A percentile compares a stretch with the other conserved stretches of the same genome.
phyloP scores from a whole-genome alignment of 2,888 invertebrate species.

The Polietes domitor region DNA sequence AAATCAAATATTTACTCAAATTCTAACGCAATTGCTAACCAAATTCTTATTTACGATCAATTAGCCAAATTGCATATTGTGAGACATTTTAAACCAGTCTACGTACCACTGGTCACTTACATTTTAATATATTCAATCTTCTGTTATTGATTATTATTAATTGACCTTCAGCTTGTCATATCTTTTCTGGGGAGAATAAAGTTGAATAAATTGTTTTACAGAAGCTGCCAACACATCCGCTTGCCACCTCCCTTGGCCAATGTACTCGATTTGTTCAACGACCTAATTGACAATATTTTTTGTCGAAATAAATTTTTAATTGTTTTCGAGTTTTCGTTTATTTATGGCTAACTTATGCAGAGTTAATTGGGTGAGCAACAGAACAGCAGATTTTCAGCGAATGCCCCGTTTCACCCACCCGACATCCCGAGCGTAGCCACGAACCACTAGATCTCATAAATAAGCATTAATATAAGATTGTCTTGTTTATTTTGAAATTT shows the following conservation, averaged over 20 bases:
- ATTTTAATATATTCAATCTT: not conserved
- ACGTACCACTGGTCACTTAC: not conserved
- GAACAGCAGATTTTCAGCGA: not conserved
- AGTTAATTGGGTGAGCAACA: not conserved
- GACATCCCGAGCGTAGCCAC: slow-evolving; percentile 38
- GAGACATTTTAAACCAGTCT: not conserved
- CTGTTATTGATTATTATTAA: not conserved
- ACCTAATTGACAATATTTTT: slow-evolving; percentile 7
- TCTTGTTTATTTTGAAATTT: slow-evolving; percentile 24
- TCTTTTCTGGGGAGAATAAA: no score
- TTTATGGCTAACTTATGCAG: not conserved
- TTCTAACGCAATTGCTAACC: not conserved
- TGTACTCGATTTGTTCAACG: slow-evolving; percentile 43
- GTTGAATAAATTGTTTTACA: not conserved
- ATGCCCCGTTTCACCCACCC: not conserved
- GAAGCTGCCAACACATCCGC: slow-evolving; percentile 5
- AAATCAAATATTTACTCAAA: not conserved
- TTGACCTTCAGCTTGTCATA: slow-evolving; percentile 42
- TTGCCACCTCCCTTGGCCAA: not conserved
- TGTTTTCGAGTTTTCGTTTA: not conserved
- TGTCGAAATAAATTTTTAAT: not conserved
- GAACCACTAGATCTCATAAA: slow-evolving; percentile 48
- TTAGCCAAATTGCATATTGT: slow-evolving; percentile 9
- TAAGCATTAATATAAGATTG: slow-evolving; percentile 41
- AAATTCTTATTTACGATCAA: slow-evolving; percentile 7